These are phyloP conservation scores for Chouioia cunea DNA, from an alignment of 2,888 invertebrate genomes.

Conservation along the genomic window DNA sequence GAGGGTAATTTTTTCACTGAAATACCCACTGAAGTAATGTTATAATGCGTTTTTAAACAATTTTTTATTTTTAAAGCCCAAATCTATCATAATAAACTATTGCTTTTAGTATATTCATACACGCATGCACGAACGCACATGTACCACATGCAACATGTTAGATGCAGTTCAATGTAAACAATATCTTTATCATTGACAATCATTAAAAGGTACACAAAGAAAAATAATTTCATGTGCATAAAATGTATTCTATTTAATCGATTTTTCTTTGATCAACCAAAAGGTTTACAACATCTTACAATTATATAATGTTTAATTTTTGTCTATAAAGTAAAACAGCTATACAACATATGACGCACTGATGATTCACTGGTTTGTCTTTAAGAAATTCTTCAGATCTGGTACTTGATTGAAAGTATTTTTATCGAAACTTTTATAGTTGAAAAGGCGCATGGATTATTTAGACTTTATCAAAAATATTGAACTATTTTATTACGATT, in stretches of 20 bases:
- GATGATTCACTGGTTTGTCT: constrained; percentile 32
- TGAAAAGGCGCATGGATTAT: constrained; percentile 47
- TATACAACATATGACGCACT: constrained; percentile 38
- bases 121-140: too few species aligned
- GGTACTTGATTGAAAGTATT: constrained; percentile 28
- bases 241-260: constrained; percentile 41
- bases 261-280: constrained; percentile 34
- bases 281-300: constrained; percentile 43
- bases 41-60: too few species aligned
- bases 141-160: too few species aligned
- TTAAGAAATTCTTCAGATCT: constrained; percentile 16
- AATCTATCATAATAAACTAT: too few species aligned
- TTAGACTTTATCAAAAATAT: constrained; percentile 49
- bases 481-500: constrained; percentile 42
- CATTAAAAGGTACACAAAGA: constrained; percentile 20
- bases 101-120: too few species aligned
- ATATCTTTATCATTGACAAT: not conserved
- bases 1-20: too few species aligned
- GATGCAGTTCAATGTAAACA: too few species aligned
- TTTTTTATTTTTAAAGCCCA: too few species aligned
- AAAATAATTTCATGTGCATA: constrained; percentile 14
- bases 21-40: too few species aligned
- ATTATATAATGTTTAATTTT: constrained; percentile 42
- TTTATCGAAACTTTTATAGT: constrained; percentile 39
- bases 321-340: constrained; percentile 33